Evolutionary conservation across 2,888 invertebrate genomes (phyloP).

Genomic region (Cinara cedri): DNA sequence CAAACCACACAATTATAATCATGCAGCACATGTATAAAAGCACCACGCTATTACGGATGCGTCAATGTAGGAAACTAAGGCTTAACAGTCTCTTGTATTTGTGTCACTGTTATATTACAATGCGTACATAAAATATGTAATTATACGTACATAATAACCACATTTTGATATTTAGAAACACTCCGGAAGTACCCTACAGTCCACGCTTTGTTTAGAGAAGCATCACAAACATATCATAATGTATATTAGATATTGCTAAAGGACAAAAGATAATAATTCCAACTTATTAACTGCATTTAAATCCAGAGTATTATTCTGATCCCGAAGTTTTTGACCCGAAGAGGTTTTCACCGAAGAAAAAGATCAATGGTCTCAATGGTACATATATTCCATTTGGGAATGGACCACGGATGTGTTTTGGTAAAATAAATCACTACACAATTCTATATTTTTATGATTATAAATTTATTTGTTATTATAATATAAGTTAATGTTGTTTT

Average conservation of each 20-base stretch:
- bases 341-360: slow-evolving; percentile 7
- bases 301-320: neutral
- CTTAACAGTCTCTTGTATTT: too few species aligned
- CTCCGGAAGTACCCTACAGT: neutral
- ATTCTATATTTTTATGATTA: neutral
- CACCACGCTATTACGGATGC: too few species aligned
- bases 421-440: slow-evolving; percentile 60
- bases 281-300: neutral
- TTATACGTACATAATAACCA: too few species aligned
- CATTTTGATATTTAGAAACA: slow-evolving; percentile 1
- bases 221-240: neutral
- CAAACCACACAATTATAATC: too few species aligned
- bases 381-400: neutral
- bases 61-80: too few species aligned
- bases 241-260: neutral
- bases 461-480: neutral
- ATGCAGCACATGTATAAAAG: too few species aligned
- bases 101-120: too few species aligned
- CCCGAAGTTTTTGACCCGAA: slow-evolving; percentile 9
- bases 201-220: neutral
- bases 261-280: slow-evolving; percentile 27
- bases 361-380: neutral
- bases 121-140: too few species aligned
- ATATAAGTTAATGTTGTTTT: neutral
- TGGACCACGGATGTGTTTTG: neutral